Percentiles rank a stretch among this genome's conserved stretches.
These are phyloP conservation scores for Rhinichthys osculus DNA, from an alignment of 2,797 vertebrate genomes.

Conservation along the genomic window DNA sequence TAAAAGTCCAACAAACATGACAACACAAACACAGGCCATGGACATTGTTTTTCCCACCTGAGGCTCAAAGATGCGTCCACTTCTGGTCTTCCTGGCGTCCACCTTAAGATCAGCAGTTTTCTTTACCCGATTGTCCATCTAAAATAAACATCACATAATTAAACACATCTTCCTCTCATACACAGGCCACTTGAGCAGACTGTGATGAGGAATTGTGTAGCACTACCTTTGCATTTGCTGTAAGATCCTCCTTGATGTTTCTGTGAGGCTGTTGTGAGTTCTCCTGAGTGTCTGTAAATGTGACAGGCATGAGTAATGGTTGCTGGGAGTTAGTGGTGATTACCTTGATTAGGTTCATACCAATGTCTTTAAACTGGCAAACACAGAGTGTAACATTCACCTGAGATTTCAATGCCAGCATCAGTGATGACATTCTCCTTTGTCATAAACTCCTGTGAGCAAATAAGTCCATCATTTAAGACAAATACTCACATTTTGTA, in stretches of 20 bases:
- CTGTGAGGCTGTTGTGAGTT: conserved; percentile 39
- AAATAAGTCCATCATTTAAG: conserved; percentile 21
- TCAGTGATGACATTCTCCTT: conserved; percentile 57
- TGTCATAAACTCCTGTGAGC: conserved; percentile 44
- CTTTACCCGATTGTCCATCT: conserved; percentile 75
- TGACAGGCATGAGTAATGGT: neutral
- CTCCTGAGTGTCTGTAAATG: conserved; percentile 64
- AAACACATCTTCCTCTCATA: conserved; percentile 23
- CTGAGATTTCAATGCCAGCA: conserved; percentile 57
- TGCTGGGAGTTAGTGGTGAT: neutral
- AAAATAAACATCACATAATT: conserved; percentile 35
- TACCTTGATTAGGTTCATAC: neutral
- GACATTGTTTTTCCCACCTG: conserved; percentile 63
- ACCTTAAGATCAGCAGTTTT: conserved; percentile 77
- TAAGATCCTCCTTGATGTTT: conserved; percentile 48
- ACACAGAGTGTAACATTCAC: conserved; percentile 23
- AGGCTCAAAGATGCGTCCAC: conserved; percentile 77
- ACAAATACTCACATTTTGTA: neutral
- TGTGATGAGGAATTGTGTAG: conserved; percentile 31
- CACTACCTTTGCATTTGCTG: conserved; percentile 48
- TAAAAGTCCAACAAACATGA: neutral
- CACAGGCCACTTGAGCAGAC: neutral
- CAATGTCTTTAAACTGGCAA: neutral
- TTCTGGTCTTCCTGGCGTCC: conserved; percentile 84
- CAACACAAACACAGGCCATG: neutral